Evolutionary conservation across 2,113 vertebrate genomes (phyloP), one percentile per base, ranked within the genome.

Genomic region (Colius striatus): DNA sequence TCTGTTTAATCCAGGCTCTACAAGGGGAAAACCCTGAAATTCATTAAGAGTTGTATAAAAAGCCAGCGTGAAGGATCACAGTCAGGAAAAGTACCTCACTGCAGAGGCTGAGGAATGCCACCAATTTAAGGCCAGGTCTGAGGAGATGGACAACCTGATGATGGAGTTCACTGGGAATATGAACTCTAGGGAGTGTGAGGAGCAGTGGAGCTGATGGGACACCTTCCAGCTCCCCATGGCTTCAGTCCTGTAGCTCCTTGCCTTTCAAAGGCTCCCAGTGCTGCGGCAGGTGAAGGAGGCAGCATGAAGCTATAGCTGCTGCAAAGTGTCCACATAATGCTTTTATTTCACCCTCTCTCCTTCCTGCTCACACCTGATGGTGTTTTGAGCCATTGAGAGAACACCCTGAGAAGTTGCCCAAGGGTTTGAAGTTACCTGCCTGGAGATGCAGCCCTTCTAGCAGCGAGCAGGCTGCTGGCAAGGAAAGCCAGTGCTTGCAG

Each of bases 1-100:
- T 63, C 78, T 73, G 47, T 92, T 86, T 91, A 90, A 80, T 94
- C 74, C 55, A 79, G 71, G 54, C 47, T 85, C 77, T 80, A n/a
- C 51, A 82, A 73, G 67, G 25, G 55, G 27, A 11, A 92, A 92
- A 91, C 25, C 17, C 81, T 92, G 84, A 92, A 89, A 92, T 87
- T 87, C 61, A 84, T 91, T 65, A 82, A 20, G 32, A 73, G 17
- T 71, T 83, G 21, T 54, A 50, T 26, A 80, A 70, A 85, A 92
- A 86, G 34, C 34, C 36, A 47, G 18, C 3, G 15, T 5, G 1
- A 65, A 63, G 9, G 50, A 71, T 5, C 10, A 55, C 34, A 61
- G 48, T 75, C 34, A 71, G 73, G 27, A 65, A 90, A 92, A 88
- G 30, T 13, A 48, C 11, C 27, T 80, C n/a, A n/a, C 48, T 91